These are phyloP conservation scores for Clarias laeviceps DNA, from an alignment of 2,797 vertebrate species.

Conservation along the genomic window DNA sequence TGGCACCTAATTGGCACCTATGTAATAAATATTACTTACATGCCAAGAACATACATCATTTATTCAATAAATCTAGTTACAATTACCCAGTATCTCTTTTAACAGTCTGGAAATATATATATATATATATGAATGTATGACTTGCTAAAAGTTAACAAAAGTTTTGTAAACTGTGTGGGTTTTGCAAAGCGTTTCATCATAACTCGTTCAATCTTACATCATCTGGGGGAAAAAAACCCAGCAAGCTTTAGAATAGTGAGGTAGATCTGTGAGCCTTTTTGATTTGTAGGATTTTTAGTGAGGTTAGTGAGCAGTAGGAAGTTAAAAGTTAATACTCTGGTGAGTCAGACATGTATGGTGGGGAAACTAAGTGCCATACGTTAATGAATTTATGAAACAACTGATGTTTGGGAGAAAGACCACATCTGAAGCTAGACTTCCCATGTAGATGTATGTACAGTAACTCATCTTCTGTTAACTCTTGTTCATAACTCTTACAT, in stretches of 20 bases:
- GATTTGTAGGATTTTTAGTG: background rate
- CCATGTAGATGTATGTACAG: background rate
- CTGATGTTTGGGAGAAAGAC: background rate
- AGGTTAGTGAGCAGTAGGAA: conserved; percentile 23
- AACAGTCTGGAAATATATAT: background rate
- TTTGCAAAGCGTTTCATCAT: background rate
- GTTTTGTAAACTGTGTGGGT: background rate
- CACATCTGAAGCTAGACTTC: conserved; percentile 12
- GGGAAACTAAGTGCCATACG: conserved; percentile 8
- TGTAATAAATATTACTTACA: conserved; percentile 7
- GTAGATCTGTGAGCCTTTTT: conserved; percentile 1
- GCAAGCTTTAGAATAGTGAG: background rate
- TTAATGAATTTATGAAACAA: background rate
- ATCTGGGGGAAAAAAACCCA: background rate
- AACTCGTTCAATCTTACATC: background rate
- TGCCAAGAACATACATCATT: background rate
- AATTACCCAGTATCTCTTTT: background rate
- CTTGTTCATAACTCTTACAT: background rate
- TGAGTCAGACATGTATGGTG: conserved; percentile 32
- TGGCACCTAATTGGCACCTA: conserved; percentile 11
- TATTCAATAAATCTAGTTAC: background rate
- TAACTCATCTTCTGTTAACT: background rate
- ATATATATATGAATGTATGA: background rate
- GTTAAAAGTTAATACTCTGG: background rate
- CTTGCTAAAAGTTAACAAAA: background rate